Percentiles rank a stretch among this genome's conserved stretches.
Conservation (phyloP, 1,140 invertebrate species). For the Dendrolimus punctatus region DNA sequence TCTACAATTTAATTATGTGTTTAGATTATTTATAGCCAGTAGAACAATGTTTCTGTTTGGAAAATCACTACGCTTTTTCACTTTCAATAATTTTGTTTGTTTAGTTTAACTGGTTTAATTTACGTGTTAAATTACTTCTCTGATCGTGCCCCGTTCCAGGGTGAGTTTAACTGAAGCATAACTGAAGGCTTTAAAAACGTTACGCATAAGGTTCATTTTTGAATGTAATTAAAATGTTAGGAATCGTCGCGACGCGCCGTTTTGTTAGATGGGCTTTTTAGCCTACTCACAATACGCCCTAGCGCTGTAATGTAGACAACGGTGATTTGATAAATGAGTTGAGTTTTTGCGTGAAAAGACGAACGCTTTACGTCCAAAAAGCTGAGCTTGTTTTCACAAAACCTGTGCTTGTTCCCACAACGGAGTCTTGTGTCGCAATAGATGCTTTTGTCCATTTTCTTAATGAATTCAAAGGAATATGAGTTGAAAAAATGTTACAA, state of each 20-base stretch:
- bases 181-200: constrained; percentile 13
- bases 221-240: constrained; percentile 13
- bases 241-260: constrained; percentile 23
- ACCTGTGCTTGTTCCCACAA: constrained; percentile 20
- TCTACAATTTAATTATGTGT: no score
- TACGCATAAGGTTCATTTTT: constrained; percentile 28
- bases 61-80: constrained; percentile 35
- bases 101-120: constrained; percentile 46
- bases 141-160: constrained; percentile 18
- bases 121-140: constrained; percentile 35
- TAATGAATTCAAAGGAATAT: no score
- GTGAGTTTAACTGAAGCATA: constrained; percentile 2
- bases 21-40: constrained; percentile 16
- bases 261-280: constrained; percentile 45
- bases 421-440: constrained; percentile 13
- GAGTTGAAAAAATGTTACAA: no score
- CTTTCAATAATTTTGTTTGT: constrained; percentile 47
- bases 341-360: constrained; percentile 42
- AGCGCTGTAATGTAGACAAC: constrained; percentile 45
- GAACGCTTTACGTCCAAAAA: constrained; percentile 26
- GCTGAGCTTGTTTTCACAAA: constrained; percentile 28
- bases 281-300: constrained; percentile 37
- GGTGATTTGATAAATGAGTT: constrained; percentile 53
- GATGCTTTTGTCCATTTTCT: constrained; percentile 2
- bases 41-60: constrained; percentile 28